A percentile compares a stretch with the other conserved stretches of the same genome.
Conservation (phyloP, 2,888 invertebrate species). For the Tillus elongatus region DNA sequence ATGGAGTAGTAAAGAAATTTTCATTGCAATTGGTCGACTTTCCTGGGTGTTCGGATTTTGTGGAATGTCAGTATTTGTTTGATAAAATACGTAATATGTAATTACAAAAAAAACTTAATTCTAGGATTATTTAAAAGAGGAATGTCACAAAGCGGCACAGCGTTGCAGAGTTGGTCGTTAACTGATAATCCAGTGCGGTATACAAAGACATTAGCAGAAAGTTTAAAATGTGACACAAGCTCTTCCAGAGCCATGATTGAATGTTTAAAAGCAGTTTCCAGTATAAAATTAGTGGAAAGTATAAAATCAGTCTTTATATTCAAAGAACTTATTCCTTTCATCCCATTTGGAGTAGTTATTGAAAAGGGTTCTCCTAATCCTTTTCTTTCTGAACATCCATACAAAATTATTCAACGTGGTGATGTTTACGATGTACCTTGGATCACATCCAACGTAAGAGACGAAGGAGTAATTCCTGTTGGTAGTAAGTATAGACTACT, state of each 20-base stretch:
- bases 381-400: slow-evolving; percentile 34
- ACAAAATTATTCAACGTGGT: slow-evolving; percentile 27
- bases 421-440: slow-evolving; percentile 31
- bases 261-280: slow-evolving; percentile 30
- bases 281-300: slow-evolving; percentile 22
- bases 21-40: too few species aligned
- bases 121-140: slow-evolving; percentile 31
- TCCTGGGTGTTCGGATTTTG: too few species aligned
- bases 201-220: slow-evolving; percentile 24
- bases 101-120: too few species aligned
- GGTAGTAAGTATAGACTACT: slow-evolving; percentile 10
- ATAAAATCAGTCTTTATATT: slow-evolving; percentile 12
- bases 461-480: slow-evolving; percentile 11
- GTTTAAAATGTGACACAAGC: slow-evolving; percentile 28
- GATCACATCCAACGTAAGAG: slow-evolving; percentile 32
- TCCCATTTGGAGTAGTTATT: slow-evolving; percentile 30
- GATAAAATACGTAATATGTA: too few species aligned
- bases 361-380: slow-evolving; percentile 14
- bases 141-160: slow-evolving; percentile 33
- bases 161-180: slow-evolving; percentile 27
- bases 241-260: slow-evolving; percentile 24
- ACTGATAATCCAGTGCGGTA: slow-evolving; percentile 24
- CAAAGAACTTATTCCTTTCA: slow-evolving; percentile 22
- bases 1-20: too few species aligned
- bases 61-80: too few species aligned